Percentiles rank a stretch among this genome's conserved stretches.
Conservation (phyloP, 1,140 invertebrate genomes). For the Battus philenor region DNA sequence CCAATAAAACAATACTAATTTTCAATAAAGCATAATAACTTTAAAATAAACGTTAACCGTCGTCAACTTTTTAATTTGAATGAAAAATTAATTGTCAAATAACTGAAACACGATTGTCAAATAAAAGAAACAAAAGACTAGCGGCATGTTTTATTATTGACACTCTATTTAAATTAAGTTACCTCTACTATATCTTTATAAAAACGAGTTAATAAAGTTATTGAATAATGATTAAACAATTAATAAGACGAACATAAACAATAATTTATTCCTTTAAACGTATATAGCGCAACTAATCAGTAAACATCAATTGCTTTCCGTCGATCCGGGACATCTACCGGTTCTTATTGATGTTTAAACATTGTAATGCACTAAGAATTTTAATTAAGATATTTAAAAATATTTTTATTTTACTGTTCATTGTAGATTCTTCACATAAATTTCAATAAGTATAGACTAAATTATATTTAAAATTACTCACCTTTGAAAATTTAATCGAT, state of each 20-base stretch:
- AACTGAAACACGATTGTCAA: background rate
- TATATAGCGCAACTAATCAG: conserved; percentile 46
- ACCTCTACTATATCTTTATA: too few relatives aligned
- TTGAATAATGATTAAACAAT: background rate
- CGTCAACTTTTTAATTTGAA: background rate
- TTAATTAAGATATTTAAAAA: too few relatives aligned
- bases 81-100: background rate
- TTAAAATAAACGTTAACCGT: background rate
- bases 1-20: background rate
- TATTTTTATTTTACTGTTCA: too few relatives aligned
- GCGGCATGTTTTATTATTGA: too few relatives aligned
- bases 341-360: too few relatives aligned
- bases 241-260: conserved; percentile 26
- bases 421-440: too few relatives aligned
- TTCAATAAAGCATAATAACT: background rate
- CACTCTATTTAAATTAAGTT: too few relatives aligned
- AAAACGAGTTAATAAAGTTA: background rate
- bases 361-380: conserved; percentile 2
- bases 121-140: background rate
- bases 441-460: too few relatives aligned
- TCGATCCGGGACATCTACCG: too few relatives aligned
- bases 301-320: conserved; percentile 46
- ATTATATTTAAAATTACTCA: too few relatives aligned
- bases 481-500: too few relatives aligned
- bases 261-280: conserved; percentile 29